Evolutionary conservation across 2,888 invertebrate species (phyloP), one percentile per base, ranked within the genome.

Genomic region (Drepanosiphum platanoidis): DNA sequence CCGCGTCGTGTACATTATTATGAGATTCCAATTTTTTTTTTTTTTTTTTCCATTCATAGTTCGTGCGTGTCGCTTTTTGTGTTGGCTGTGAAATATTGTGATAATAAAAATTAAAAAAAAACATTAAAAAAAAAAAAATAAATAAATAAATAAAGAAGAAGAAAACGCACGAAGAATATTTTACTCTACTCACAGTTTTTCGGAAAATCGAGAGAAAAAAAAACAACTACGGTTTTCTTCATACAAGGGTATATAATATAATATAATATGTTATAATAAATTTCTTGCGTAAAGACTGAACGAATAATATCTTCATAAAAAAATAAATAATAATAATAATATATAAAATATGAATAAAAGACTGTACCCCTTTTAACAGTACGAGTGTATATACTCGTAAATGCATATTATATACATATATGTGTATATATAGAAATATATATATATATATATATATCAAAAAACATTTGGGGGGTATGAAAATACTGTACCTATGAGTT

Each of bases 11-110:
- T 66, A 84, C 66, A 61, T 72, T n/a, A n/a, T n/a, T n/a, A 70
- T 27, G 58, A 68, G 36, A 83, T 75, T 52, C 75, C 66, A 81
- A 52, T 52, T 70, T 58, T 70, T 70, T 68, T 64, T 66, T 34
- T 52, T 74, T 52, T 77, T 77, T 61, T 36, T 70, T 71, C 66
- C 18, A 64, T 9, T 72, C 15, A 34, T 75, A 84, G 74, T 84
- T 84, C 84, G 84, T 84, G 75, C 84, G 84, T 84, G 84, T 84
- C 74, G 84, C 84, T 84, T 84, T 83, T 84, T 84, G 84, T 84
- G 84, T 84, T 84, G 84, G 84, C 84, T 84, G 84, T 84, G 84
- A 84, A 75, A 68, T 77, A 84, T 84, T 84, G 84, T 84, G 84
- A 84, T 84, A 84, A 84, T 84, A 84, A 84, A 84, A 58, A 36